Evolutionary conservation across 2,113 vertebrate genomes (phyloP), one percentile per base, ranked within the genome.

Genomic region (Buteo buteo): DNA sequence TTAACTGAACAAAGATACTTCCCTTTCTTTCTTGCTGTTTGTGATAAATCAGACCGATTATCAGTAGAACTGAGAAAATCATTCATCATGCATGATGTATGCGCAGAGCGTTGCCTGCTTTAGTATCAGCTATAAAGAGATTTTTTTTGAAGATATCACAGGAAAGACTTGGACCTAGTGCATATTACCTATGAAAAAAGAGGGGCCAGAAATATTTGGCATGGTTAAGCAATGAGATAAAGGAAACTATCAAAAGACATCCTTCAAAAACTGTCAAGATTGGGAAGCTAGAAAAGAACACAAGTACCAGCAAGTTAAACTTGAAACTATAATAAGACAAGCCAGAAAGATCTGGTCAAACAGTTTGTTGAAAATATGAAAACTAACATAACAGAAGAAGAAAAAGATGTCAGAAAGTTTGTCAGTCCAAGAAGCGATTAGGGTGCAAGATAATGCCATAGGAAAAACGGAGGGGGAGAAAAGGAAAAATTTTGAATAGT

Each of bases 161-260:
- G 52, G 26, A 79, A 67, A 87, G 34, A 36, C 20, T 85, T 96
- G 77, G 52, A 84, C 47, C 31, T 80, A 91, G 73, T n/a, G 36
- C 9, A 45, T 49, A 73, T 80, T 73, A 70, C 31, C 82, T 94
- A 11, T 32, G 70, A 88, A 91, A 78, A 92, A 88, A 79, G 64
- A 90, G 42, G 47, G 52, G 40, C 61, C 44, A 82, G 57, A 94
- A 96, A 93, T 95, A 88, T 62, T 93, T 96, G 87, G 66, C 84
- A 66, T 80, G 78, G 58, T 62, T 95, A 87, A 90, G 54, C 40
- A 80, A 16, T 88, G 70, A 96, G 78, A 91, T 88, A 90, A 96
- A 90, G 73, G 44, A 82, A 91, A 80, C 20, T 47, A 80, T 91
- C 58, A 85, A 66, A 93, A 93, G 34, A 54, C 31, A 91, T 94